phyloP scores from a whole-genome alignment of 2,113 vertebrate genomes.

The Anguilla japonica region DNA sequence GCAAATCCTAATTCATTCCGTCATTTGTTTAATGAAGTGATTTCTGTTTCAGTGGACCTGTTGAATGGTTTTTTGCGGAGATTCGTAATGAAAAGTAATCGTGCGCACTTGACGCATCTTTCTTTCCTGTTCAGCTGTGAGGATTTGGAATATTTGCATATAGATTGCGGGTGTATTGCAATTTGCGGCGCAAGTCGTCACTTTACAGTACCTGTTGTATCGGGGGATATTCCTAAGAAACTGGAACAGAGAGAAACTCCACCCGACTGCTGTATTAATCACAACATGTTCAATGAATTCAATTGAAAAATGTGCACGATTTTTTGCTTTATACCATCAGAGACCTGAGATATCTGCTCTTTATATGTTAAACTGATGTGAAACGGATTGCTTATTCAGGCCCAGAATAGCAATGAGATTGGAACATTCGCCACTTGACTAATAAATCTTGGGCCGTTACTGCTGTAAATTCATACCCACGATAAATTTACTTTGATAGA shows the following conservation, averaged over 20 bases:
- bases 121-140: neutral
- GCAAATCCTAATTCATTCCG: neutral
- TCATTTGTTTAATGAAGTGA: neutral
- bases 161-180: neutral
- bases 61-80: neutral
- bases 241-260: neutral
- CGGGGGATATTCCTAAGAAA: neutral
- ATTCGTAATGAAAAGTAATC: neutral
- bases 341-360: neutral
- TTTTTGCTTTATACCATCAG: neutral
- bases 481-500: slow-evolving; percentile 32
- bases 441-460: slow-evolving; percentile 12
- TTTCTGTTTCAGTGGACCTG: neutral
- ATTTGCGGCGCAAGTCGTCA: neutral
- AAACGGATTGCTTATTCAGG: neutral
- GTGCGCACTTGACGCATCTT: neutral
- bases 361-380: neutral
- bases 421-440: slow-evolving; percentile 4
- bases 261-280: neutral
- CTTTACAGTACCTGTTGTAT: neutral
- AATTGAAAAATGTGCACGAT: neutral
- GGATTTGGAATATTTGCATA: neutral
- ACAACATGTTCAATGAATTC: neutral
- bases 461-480: slow-evolving; percentile 25
- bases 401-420: slow-evolving; percentile 22